These are phyloP conservation scores for Sandelia bainsii DNA, from an alignment of 2,797 vertebrate genomes.

Conservation along the genomic window DNA sequence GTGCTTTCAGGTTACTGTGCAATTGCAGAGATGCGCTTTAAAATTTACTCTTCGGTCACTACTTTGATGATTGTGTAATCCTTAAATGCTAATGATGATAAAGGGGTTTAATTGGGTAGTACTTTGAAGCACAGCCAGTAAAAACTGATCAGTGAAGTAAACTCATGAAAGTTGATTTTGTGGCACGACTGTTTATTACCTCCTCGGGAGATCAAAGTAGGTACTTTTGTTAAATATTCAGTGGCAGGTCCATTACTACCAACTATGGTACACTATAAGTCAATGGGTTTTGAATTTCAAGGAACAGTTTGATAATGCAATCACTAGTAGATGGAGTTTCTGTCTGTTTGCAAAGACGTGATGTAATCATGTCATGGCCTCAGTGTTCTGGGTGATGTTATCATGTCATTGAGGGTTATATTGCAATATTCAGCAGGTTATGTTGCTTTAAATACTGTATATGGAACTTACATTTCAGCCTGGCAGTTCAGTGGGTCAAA, in stretches of 20 bases:
- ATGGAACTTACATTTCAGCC: slow-evolving; percentile 8
- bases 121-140: not conserved
- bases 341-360: not conserved
- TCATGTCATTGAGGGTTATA: slow-evolving; percentile 1
- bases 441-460: too few species aligned
- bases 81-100: slow-evolving; percentile 24
- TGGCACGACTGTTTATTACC: not conserved
- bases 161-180: slow-evolving; percentile 10
- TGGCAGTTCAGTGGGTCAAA: slow-evolving; percentile 5
- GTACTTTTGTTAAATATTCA: slow-evolving; percentile 1
- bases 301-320: not conserved
- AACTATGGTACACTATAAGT: not conserved
- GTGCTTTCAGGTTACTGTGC: too few species aligned
- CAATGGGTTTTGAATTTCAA: not conserved
- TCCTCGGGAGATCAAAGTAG: not conserved
- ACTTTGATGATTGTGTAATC: slow-evolving; percentile 11
- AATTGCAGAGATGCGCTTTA: too few species aligned
- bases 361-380: not conserved
- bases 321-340: not conserved
- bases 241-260: not conserved
- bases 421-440: not conserved
- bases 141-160: slow-evolving; percentile 12
- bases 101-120: slow-evolving; percentile 10
- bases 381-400: too few species aligned
- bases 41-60: too few species aligned